Evolutionary conservation across 2,113 vertebrate genomes (phyloP), one percentile per base, ranked within the genome.

Genomic region (Alectura lathami): DNA sequence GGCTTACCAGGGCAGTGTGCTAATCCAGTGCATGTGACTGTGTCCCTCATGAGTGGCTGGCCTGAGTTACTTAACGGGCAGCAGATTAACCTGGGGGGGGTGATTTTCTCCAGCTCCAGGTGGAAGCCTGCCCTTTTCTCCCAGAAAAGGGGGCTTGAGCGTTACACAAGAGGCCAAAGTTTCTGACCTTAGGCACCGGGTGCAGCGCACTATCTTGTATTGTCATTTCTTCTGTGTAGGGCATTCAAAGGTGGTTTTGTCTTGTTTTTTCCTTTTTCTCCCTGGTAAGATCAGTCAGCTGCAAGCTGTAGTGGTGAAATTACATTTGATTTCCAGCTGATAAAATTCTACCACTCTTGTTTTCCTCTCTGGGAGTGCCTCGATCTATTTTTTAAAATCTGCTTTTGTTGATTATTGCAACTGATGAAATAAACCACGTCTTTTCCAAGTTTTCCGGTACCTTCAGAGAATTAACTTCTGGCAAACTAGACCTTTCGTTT

Each of bases 51-150:
- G 10, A 0, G 22, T n/a, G 51, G 59, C 76, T 40, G 83, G 64
- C 79, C 76, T 54, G 47, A 85, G 76, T 95, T 96, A 93, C 90
- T 94, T 95, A 96, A 93, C 73, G 93, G 67, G 90, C 43, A 81
- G 48, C 63, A 57, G 91, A 88, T 97, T 96, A 94, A 83, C 87
- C 1, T 70, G 70, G 87, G 75, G 70, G 92, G 87, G 88, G 74
- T 89, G 88, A 78, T 89, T 96, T 89, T 47, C 83, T 82, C 64
- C 22, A 43, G 80, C 56, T 81, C 51, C 24, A 83, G 72, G 34
- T 63, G 29, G 50, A 87, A 91, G 64, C n/a, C 69, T 70, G 32
- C 85, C 92, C 78, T 86, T 85, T 89, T 74, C 29, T 63, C 21
- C 40, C 56, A 43, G 80, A 40, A 56, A 1, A 11, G 4, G 5